A percentile compares a stretch with the other conserved stretches of the same genome.
phyloP scores from a whole-genome alignment of 2,797 vertebrate species.

The Pelochelys cantorii region DNA sequence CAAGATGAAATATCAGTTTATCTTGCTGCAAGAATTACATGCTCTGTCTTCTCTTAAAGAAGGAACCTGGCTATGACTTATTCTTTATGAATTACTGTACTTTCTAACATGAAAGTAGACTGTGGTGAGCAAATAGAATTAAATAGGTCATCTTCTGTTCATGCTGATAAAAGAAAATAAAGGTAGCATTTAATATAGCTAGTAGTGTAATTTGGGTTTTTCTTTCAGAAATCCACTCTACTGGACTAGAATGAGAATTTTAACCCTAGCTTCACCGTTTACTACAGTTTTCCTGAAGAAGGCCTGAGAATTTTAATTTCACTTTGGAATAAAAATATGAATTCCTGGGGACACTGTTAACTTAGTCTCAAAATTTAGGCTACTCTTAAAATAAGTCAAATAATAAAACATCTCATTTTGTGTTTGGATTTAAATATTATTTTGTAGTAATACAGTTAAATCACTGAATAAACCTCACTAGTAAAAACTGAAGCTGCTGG shows the following conservation, averaged over 20 bases:
- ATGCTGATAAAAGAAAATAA: constrained; percentile 23
- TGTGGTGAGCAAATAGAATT: constrained; percentile 26
- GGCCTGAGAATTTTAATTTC: background rate
- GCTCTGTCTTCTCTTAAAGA: constrained; percentile 31
- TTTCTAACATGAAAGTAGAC: constrained; percentile 30
- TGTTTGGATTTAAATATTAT: background rate
- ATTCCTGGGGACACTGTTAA: background rate
- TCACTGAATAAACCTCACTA: background rate
- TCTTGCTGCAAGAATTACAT: constrained; percentile 62
- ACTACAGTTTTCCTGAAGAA: background rate
- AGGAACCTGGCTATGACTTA: background rate
- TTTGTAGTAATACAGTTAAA: background rate
- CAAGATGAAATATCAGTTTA: constrained; percentile 52
- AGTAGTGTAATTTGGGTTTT: background rate
- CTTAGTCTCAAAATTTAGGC: background rate
- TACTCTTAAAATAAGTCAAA: background rate
- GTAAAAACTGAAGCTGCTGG: background rate
- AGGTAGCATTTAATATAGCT: background rate
- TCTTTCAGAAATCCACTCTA: background rate
- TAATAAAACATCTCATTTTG: background rate
- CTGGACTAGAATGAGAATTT: background rate
- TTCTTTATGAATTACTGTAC: constrained; percentile 16
- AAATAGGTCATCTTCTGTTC: constrained; percentile 29
- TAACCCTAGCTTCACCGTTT: background rate
- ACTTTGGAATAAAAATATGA: background rate